A percentile compares a stretch with the other conserved stretches of the same genome.
Conservation (phyloP, 2,113 vertebrate species). For the Piaya cayana region DNA sequence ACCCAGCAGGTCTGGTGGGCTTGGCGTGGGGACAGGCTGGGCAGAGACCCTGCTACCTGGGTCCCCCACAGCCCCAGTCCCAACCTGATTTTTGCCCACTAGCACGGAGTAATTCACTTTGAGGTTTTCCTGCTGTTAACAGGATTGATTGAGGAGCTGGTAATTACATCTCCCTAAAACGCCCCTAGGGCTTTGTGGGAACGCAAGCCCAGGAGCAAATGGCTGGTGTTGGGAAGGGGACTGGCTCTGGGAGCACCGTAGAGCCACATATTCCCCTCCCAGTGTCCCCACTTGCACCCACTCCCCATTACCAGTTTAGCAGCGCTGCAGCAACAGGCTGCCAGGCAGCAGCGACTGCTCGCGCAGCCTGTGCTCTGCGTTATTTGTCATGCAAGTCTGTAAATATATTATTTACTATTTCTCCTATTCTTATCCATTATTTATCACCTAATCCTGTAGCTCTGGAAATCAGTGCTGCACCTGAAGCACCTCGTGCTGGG, state of each 20-base stretch:
- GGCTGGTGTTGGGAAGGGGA: not conserved
- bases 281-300: fast-evolving
- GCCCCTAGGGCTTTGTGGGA: not conserved
- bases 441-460: constrained; percentile 14
- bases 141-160: not conserved
- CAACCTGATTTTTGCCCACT: fast-evolving
- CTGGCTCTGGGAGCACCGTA: not conserved
- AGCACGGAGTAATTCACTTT: not conserved
- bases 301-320: not conserved
- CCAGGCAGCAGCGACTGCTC: not conserved
- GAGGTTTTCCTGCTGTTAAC: not conserved
- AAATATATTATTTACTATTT: constrained; percentile 65
- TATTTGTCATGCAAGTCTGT: constrained; percentile 25
- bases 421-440: constrained; percentile 54
- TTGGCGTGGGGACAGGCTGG: fast-evolving
- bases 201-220: not conserved
- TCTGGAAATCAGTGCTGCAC: not conserved
- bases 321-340: not conserved
- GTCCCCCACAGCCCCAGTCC: not conserved
- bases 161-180: not conserved
- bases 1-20: not conserved
- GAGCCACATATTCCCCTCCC: not conserved
- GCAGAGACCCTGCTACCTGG: not conserved
- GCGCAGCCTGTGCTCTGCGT: not conserved
- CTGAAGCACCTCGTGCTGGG: not conserved